Evolutionary conservation across 30 jellyfish, hydroid and myxozoan species (phyloP), one percentile per base, ranked within the genome.

Genomic region (Cassiopea xamachana): DNA sequence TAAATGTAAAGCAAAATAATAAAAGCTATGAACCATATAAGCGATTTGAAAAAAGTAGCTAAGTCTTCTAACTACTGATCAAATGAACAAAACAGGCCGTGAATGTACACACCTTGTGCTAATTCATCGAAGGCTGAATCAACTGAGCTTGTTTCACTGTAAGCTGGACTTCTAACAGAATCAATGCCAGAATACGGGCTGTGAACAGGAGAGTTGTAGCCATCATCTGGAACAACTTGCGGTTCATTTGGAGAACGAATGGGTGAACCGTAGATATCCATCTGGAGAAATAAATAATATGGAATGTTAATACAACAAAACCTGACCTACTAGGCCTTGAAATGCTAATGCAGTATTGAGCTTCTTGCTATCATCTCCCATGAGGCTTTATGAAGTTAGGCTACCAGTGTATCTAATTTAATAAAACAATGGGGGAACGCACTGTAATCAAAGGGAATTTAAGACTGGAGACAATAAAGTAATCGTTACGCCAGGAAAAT

Each of bases 111-210:
- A 75, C 97, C 93, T 75, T 85, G 93, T 13, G 92, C 91, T 1
- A 82, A 82, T 49, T 90, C 97, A 46, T 90, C 97, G 77, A 82
- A 90, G n/a, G 97, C 97, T 8, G 97, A 90, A 46, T 90, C 97
- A 39, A 75, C 93, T 7, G 89, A 47, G 83, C 92, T 83, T 48
- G 83, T 49, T 19, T n/a, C 87, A 69, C 93, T 85, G 69, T 17
- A 9, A 17, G 84, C 89, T 18, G 89, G 89, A 69, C 89, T 80
- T n/a, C 46, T 16, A 7, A 48, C 80, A 48, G 80, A 19, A 43
- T 59, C 68, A 62, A 1, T 4, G 69, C 7, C 59, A 77, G 55
- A 80, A 45, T 61, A 80, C 5, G 89, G 89, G 80, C 77, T 55
- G 64, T 60, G 77, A 1, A 14, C 58, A 1, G 89, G 79, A 7